phyloP scores from a whole-genome alignment of 2,888 invertebrate genomes.

The Troides aeacus region DNA sequence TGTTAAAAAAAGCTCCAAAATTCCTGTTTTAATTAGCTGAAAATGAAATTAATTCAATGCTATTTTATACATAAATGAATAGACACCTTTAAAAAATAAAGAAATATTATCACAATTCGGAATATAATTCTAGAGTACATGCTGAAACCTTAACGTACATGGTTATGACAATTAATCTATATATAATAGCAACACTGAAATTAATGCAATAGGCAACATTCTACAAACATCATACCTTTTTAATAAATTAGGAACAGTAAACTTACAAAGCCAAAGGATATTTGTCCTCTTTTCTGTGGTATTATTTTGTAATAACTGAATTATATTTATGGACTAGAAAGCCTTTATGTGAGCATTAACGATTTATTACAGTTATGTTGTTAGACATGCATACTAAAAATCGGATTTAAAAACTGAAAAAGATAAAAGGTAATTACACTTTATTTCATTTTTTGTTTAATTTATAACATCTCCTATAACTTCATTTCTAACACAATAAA shows the following conservation, averaged over 20 bases:
- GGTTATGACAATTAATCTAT: slow-evolving; percentile 42
- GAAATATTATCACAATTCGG: slow-evolving; percentile 64
- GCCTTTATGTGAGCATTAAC: slow-evolving; percentile 33
- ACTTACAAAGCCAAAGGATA: slow-evolving; percentile 55
- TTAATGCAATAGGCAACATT: slow-evolving; percentile 47
- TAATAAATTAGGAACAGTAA: slow-evolving; percentile 48
- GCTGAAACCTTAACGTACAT: slow-evolving; percentile 41
- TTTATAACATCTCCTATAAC: slow-evolving; percentile 12
- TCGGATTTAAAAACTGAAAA: neutral
- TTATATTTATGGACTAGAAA: slow-evolving; percentile 57
- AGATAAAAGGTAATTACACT: neutral
- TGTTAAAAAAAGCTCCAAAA: neutral
- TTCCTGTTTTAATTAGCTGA: neutral
- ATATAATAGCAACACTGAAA: slow-evolving; percentile 31
- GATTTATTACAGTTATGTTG: slow-evolving; percentile 9
- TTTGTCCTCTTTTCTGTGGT: slow-evolving; percentile 4
- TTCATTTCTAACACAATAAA: slow-evolving; percentile 25
- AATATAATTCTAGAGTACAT: slow-evolving; percentile 55
- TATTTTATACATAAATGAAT: slow-evolving; percentile 10
- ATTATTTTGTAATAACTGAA: slow-evolving; percentile 38
- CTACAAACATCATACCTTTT: slow-evolving; percentile 42
- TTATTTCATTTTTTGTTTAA: no score
- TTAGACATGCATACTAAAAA: no score
- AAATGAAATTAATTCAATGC: neutral
- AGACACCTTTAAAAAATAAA: slow-evolving; percentile 22